Conservation (phyloP, 2,888 invertebrate genomes). For the Allophyes oxyacanthae region DNA sequence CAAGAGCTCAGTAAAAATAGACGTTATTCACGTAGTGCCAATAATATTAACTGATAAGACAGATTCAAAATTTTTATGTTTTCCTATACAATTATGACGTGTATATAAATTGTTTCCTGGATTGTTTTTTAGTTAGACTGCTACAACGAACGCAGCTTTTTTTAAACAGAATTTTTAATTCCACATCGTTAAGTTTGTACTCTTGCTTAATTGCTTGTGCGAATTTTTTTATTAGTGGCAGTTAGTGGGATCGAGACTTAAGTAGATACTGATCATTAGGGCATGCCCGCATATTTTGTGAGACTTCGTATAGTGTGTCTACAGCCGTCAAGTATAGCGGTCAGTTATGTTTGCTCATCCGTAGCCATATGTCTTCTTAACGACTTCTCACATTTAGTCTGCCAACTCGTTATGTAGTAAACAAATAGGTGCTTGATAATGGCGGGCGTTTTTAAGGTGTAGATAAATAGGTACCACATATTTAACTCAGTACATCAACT, state of each 20-base stretch:
- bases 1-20: conserved; percentile 9
- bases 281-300: conserved; percentile 23
- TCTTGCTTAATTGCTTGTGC: conserved; percentile 34
- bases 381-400: conserved; percentile 71
- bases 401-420: conserved; percentile 49
- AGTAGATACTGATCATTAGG: conserved; percentile 50
- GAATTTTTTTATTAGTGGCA: conserved; percentile 41
- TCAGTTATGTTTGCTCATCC: conserved; percentile 55
- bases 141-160: conserved; percentile 11
- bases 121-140: conserved; percentile 19
- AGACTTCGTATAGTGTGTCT: conserved; percentile 33
- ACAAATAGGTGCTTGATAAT: conserved; percentile 45
- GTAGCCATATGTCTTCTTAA: conserved; percentile 64
- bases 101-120: conserved; percentile 34
- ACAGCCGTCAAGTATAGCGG: conserved; percentile 43
- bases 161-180: conserved; percentile 36
- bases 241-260: conserved; percentile 29
- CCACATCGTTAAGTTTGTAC: conserved; percentile 39
- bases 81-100: conserved; percentile 7
- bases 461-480: neutral
- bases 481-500: too few relatives aligned
- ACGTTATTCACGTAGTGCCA: conserved; percentile 4
- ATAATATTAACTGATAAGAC: conserved; percentile 22
- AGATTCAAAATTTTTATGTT: conserved; percentile 14
- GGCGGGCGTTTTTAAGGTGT: conserved; percentile 18